Evolutionary conservation across 2,113 vertebrate species (phyloP), one percentile per base, ranked within the genome.

Genomic region (Cyanocitta stelleri): DNA sequence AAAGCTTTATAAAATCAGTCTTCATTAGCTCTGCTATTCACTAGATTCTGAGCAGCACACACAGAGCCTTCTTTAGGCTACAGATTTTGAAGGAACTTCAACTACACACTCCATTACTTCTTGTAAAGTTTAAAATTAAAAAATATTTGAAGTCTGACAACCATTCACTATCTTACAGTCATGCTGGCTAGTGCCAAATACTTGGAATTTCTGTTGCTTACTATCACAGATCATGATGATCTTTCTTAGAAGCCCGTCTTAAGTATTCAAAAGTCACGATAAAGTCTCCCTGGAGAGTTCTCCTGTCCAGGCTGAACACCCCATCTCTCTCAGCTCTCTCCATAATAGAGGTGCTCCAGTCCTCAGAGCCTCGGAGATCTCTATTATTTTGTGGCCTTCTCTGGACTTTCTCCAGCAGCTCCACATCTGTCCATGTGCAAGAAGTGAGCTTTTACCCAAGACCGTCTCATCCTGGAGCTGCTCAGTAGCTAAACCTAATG

Each of bases 301-400:
- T 61, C 39, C 37, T 51, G 19, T 59, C 61, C 46, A 52, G 62
- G 33, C 20, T 37, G 19, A 67, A 44, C 44, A 67, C 8, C 19
- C 13, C 20, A 86, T 12, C 13, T 86, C 30, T 85, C n/a, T 67
- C 76, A 72, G 26, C 35, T 63, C 32, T 58, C 68, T 29, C 68
- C 33, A 8, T 4, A 52, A 51, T 9, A 61, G 54, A 89, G 23
- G 54, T 37, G 69, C 19, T 89, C 62, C 24, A 22, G n/a, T n/a
- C 16, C 46, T 61, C 0, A 0, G 16, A 82, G 23, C 16, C 46
- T 61, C 0, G 0, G 16, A 82, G 23, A 26, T 15, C 58, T 37
- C 58, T 35, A 11, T 26, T 59, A 37, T 67, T 39, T 29, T 39
- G 33, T 39, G 39, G 16, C 39, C 69, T n/a, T 37, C 39, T 46